These are phyloP conservation scores for Cactoblastis cactorum DNA, from an alignment of 2,888 invertebrate genomes.

Conservation along the genomic window DNA sequence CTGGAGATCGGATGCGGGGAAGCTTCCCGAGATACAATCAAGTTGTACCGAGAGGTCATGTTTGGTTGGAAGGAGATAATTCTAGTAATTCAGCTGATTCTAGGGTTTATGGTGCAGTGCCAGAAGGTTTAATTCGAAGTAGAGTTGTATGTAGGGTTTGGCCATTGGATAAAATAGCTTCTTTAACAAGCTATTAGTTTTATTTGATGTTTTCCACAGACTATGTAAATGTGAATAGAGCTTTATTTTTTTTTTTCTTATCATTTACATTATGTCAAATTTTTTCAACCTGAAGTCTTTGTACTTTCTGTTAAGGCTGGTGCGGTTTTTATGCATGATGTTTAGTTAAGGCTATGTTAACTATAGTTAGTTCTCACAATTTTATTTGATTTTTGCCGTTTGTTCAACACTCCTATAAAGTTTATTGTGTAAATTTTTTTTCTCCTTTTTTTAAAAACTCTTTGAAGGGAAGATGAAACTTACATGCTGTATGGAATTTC, in stretches of 20 bases:
- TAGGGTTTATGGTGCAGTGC: constrained; percentile 91
- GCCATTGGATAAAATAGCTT: constrained; percentile 80
- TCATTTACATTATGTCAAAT: neutral
- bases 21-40: constrained; percentile 60
- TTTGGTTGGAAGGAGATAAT: constrained; percentile 97
- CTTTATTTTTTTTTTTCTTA: neutral
- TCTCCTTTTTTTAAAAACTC: no score
- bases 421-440: no score
- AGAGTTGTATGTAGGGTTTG: constrained; percentile 90
- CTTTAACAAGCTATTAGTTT: constrained; percentile 30
- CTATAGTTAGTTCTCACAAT: no score
- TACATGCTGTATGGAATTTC: no score
- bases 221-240: neutral
- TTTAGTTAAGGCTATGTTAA: no score
- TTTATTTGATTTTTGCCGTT: no score
- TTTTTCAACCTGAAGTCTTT: no score
- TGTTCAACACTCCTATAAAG: no score
- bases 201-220: neutral
- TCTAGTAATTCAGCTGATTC: constrained; percentile 91
- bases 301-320: neutral
- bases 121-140: constrained; percentile 89
- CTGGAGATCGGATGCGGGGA: constrained; percentile 84
- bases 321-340: neutral
- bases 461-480: no score
- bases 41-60: constrained; percentile 89